A percentile compares a stretch with the other conserved stretches of the same genome.
These are phyloP conservation scores for Candidula unifasciata DNA, from an alignment of 2,888 invertebrate species.

Conservation along the genomic window DNA sequence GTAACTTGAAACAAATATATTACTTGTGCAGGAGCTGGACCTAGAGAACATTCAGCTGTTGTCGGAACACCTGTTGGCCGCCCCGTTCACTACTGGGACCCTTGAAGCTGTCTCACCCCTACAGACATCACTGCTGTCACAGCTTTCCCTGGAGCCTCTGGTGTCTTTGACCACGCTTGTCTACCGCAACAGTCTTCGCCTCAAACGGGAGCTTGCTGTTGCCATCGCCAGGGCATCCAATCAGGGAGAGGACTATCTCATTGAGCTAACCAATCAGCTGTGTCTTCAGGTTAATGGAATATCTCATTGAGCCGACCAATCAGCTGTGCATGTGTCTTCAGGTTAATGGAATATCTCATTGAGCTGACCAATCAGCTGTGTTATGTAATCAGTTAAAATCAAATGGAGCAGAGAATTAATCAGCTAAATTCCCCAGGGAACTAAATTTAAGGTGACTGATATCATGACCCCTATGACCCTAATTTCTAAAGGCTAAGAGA, in stretches of 20 bases:
- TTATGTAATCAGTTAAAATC: no score
- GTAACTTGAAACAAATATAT: no score
- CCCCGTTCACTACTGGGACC: slow-evolving; percentile 73
- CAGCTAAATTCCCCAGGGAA: no score
- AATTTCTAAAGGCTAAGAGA: no score
- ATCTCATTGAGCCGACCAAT: slow-evolving; percentile 75
- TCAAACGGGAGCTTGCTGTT: slow-evolving; percentile 73
- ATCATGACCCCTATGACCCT: no score
- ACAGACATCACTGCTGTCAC: slow-evolving; percentile 56
- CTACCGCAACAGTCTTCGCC: slow-evolving; percentile 69
- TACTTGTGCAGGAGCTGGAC: slow-evolving; percentile 74
- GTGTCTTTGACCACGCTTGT: slow-evolving; percentile 71
- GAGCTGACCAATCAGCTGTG: no score
- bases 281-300: no score
- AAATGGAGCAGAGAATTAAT: no score
- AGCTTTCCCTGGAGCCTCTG: slow-evolving; percentile 66
- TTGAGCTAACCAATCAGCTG: slow-evolving; percentile 76
- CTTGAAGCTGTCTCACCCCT: slow-evolving; percentile 55
- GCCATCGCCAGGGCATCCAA: slow-evolving; percentile 75
- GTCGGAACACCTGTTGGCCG: slow-evolving; percentile 73
- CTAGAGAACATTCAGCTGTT: slow-evolving; percentile 77
- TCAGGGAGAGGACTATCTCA: slow-evolving; percentile 77
- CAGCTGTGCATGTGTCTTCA: slow-evolving; percentile 77
- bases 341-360: slow-evolving; percentile 60
- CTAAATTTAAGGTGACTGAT: no score